Base-by-base conservation (phyloP, 2,888 invertebrate species). In the Plutella xylostella region DNA sequence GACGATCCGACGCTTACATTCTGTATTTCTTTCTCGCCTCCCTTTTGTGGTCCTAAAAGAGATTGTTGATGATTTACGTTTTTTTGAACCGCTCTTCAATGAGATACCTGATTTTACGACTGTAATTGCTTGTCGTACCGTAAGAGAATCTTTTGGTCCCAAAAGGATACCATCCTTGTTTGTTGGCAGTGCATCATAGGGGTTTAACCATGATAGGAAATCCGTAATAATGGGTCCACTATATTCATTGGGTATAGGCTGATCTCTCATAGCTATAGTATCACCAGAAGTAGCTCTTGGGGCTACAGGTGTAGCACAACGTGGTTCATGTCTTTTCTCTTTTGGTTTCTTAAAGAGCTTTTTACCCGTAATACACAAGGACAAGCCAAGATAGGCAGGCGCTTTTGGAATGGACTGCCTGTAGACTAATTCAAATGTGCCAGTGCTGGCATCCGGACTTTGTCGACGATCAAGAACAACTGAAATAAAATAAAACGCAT, bases 311-410 rank as follows among this genome's bases (percentile, higher is more conserved):
- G 66, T 68, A 9, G 57, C 58, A 47, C 64, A 65, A 58, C 74
- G 79, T 9, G 71, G 56, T 35, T 85, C 82, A 41, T 72, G 70
- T 55, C 65, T 76, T 30, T 68, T 74, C 45, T 77, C 72, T 51
- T 65, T 80, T 1, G 55, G 53, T 72, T 85, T 83, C 57, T 80
- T 86, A 39, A 85, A 72, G 35, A 91, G 75, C 50, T 86, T 85
- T 52, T 88, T 87, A 2, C 92, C 92, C 51, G 90, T 87, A 7
- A 92, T 85, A 9, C 90, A 87, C 28, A 92, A 65, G 15, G 89
- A 90, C 54, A 90, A 84, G 0, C 93, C 93, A 51, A 93, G 86
- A 65, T 93, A 94, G 0, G 93, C 92, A 11, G 93, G 93, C 0
- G 90, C 90, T 56, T 90, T 90, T 0, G 93, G 92, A 51, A 92